phyloP scores from a whole-genome alignment of 1,140 invertebrate genomes.

The Charaxes varanes region DNA sequence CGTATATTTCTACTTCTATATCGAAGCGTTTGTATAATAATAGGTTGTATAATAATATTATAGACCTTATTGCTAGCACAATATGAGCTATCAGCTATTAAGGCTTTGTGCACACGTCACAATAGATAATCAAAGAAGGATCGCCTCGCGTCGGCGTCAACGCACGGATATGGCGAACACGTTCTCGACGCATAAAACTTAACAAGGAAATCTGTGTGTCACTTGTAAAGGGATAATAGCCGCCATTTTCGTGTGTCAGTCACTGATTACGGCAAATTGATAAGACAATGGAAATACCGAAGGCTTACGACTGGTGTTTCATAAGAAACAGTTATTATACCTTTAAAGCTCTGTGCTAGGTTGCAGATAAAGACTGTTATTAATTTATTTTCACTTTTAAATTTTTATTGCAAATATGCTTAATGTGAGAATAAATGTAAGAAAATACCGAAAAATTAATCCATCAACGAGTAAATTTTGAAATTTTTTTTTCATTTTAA shows the following conservation, averaged over 20 bases:
- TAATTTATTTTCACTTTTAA: no score
- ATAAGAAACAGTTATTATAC: no score
- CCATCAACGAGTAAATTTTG: no score
- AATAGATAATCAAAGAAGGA: constrained; percentile 27
- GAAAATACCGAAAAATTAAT: no score
- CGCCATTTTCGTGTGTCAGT: constrained; percentile 15
- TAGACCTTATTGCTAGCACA: background rate
- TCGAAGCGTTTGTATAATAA: background rate
- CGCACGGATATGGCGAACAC: constrained; percentile 32
- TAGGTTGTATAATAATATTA: background rate
- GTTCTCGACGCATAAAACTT: constrained; percentile 29
- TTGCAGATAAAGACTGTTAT: no score
- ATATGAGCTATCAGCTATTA: constrained; percentile 7
- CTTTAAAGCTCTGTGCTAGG: no score
- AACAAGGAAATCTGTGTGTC: constrained; percentile 28
- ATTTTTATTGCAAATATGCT: no score
- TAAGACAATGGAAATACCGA: constrained; percentile 11
- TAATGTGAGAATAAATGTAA: no score
- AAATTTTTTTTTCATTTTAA: no score
- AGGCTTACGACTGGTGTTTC: no score
- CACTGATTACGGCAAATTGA: constrained; percentile 18
- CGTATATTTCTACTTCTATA: no score
- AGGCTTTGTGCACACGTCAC: constrained; percentile 16
- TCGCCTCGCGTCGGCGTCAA: constrained; percentile 32
- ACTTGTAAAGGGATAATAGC: constrained; percentile 22